Percentiles rank a stretch among this genome's conserved stretches.
Conservation (phyloP, 1,140 invertebrate genomes). For the Scaptodrosophila lebanonensis region DNA sequence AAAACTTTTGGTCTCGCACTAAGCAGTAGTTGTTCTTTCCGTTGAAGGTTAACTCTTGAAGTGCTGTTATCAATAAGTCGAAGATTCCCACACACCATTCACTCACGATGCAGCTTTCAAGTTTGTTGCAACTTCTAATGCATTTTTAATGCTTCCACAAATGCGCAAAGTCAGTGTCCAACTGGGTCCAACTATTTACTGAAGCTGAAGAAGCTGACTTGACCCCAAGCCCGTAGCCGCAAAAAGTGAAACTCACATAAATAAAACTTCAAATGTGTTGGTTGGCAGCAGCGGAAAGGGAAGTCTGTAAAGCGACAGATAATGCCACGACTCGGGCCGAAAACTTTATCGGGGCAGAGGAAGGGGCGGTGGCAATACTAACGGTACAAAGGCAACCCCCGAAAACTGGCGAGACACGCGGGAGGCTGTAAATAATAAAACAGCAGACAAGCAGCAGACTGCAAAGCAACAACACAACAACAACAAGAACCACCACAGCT, state of each 20-base stretch:
- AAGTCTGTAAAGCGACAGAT: not conserved
- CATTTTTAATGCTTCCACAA: conserved; percentile 53
- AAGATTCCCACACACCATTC: no score
- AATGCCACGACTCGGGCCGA: conserved; percentile 8
- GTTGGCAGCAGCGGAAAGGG: conserved; percentile 14
- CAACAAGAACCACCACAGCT: conserved; percentile 9
- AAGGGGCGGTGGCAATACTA: no score
- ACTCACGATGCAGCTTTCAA: no score
- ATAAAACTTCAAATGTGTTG: conserved; percentile 33
- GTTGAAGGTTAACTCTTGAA: no score
- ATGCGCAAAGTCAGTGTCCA: conserved; percentile 12
- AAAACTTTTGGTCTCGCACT: no score
- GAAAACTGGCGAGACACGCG: conserved; percentile 2
- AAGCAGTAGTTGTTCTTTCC: no score
- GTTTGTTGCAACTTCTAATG: no score
- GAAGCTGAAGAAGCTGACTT: not conserved
- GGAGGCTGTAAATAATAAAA: conserved; percentile 66
- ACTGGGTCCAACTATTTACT: conserved; percentile 9
- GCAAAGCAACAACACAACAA: conserved; percentile 26
- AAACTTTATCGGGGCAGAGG: not conserved
- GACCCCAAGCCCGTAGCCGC: not conserved
- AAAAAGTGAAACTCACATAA: conserved; percentile 49
- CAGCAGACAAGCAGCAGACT: conserved; percentile 63
- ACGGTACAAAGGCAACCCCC: conserved; percentile 16
- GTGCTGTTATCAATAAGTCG: no score